Evolutionary conservation across 2,797 vertebrate genomes (phyloP).

Genomic region (Picus viridis): DNA sequence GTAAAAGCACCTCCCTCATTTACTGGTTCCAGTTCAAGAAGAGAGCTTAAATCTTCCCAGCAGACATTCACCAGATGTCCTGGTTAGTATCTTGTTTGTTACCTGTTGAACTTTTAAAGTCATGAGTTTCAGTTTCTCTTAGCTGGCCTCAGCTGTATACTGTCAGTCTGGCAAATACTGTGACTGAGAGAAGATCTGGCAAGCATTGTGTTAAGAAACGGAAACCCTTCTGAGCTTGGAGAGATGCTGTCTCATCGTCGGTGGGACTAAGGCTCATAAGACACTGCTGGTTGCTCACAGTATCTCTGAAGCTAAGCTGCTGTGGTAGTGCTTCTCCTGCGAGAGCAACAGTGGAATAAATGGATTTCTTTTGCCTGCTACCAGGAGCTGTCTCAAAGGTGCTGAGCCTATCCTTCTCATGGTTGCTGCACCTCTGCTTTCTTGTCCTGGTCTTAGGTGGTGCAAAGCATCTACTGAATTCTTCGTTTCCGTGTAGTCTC

Average conservation of each 20-base stretch:
- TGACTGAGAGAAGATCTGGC: neutral
- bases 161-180: neutral
- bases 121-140: neutral
- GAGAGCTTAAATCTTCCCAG: slow-evolving; percentile 24
- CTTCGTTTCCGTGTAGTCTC: neutral
- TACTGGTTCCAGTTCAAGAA: slow-evolving; percentile 7
- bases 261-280: neutral
- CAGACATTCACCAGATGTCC: neutral
- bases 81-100: neutral
- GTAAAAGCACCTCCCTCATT: slow-evolving; percentile 33
- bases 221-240: neutral
- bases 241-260: neutral
- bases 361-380: neutral
- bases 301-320: slow-evolving; percentile 3
- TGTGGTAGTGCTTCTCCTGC: neutral
- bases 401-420: slow-evolving; percentile 9
- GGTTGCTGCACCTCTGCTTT: slow-evolving; percentile 24
- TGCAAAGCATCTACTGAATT: neutral
- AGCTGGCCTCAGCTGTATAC: neutral
- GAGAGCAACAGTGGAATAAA: neutral
- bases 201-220: neutral
- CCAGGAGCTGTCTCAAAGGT: slow-evolving; percentile 30
- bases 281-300: neutral
- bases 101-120: slow-evolving; percentile 22
- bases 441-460: slow-evolving; percentile 2